Base-by-base conservation (phyloP, 1,140 invertebrate genomes). In the Vanessa tameamea region DNA sequence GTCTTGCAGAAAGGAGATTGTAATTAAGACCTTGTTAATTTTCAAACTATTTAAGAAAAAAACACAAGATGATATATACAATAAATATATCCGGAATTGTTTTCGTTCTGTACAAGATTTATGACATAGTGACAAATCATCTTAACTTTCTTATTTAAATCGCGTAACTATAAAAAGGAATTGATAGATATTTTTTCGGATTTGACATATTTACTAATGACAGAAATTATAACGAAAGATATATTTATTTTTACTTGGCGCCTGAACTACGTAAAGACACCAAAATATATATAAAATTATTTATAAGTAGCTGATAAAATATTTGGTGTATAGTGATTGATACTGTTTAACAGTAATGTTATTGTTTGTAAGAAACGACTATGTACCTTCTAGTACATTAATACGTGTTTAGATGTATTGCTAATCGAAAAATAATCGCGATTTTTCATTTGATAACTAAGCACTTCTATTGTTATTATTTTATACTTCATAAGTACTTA, bases 331-430 rank as follows among this genome's bases (percentile, higher is more conserved):
- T 89, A 90, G 85, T 78, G 82, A 83, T 78, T 85, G 83, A 88
- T 89, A 92, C 89, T 91, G 89, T 91, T 70, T 85, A 80, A 91
- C 90, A 90, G 88, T 88, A 82, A 87, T 84, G 82, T 90, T 91
- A 86, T 87, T 88, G 86, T 88, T 82, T 86, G 76, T 90, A 87
- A 89, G 86, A 80, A 82, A 82, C 64, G 82, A 82, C 77, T 80
- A 78, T 87, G 84, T 31, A 82, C 23, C 9, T 57, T 23, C 55
- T 26, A 78, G 78, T 77, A 75, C 79, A 82, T 59, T 78, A 80
- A 64, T 64, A 23, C 59, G 20, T 64, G 20, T 20, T 47, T 43
- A 48, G 47, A 66, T 69, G 64, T 69, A 74, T 74, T 69, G 67
- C 68, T 74, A 69, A 69, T 68, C 69, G 15, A 16, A 53, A 53